A percentile compares a stretch with the other conserved stretches of the same genome.
Evolutionary conservation across 2,888 invertebrate species (phyloP).

Genomic region (Volucella inanis): DNA sequence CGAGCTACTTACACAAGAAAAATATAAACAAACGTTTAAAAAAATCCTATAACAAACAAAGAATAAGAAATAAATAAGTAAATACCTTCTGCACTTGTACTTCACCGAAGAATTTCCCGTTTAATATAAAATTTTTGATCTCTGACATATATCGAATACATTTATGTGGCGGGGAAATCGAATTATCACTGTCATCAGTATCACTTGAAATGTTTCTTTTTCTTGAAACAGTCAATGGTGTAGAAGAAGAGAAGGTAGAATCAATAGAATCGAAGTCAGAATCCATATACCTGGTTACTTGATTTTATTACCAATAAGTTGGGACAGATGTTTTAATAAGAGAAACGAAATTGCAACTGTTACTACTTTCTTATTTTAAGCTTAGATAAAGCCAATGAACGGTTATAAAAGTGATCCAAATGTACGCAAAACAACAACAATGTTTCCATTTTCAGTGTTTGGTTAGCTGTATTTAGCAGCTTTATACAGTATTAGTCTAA

Average conservation of each 20-base stretch:
- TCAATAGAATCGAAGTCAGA: neutral
- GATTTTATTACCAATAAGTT: too few species aligned
- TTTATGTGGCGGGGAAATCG: neutral
- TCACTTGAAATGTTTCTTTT: neutral
- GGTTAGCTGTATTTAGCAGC: too few species aligned
- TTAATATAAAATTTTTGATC: constrained; percentile 6
- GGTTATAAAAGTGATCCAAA: too few species aligned
- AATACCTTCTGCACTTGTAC: neutral
- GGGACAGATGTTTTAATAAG: too few species aligned
- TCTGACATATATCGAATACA: neutral
- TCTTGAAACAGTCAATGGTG: constrained; percentile 4
- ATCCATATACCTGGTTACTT: neutral
- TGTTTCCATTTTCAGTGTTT: too few species aligned
- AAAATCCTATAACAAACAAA: neutral
- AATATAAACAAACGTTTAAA: too few species aligned
- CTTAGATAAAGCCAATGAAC: too few species aligned
- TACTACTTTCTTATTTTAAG: too few species aligned
- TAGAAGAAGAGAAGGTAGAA: neutral
- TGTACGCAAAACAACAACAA: too few species aligned
- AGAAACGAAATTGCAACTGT: too few species aligned
- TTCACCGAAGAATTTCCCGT: constrained; percentile 4
- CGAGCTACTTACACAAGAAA: neutral
- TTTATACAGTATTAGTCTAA: too few species aligned
- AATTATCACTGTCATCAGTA: neutral
- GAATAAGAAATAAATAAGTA: neutral